Evolutionary conservation across 1,140 invertebrate genomes (phyloP).

Genomic region (Octopus sinensis): DNA sequence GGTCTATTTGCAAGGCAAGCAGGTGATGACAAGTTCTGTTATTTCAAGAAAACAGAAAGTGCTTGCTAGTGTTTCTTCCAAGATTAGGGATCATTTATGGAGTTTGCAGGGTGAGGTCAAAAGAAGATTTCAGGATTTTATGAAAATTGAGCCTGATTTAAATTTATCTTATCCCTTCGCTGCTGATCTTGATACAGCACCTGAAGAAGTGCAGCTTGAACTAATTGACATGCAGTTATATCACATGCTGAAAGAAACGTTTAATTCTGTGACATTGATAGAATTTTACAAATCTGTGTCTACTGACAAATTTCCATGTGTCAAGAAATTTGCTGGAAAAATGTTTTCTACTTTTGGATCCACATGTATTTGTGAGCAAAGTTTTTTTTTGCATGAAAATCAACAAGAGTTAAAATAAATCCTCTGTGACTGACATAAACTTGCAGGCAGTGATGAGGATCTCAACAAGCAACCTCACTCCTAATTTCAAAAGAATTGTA

Average conservation of each 20-base stretch:
- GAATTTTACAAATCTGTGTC: not conserved
- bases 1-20: not conserved
- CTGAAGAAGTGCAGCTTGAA: not conserved
- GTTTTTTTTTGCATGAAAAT: not conserved
- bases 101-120: not conserved
- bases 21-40: not conserved
- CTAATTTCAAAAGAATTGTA: not conserved
- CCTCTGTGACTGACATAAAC: not conserved
- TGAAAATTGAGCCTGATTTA: not conserved
- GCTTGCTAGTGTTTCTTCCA: not conserved
- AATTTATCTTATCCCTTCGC: not conserved
- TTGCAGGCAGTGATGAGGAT: not conserved
- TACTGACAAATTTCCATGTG: not conserved
- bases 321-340: not conserved
- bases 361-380: not conserved
- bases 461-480: not conserved
- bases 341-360: not conserved
- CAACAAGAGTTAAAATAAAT: not conserved
- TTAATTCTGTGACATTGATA: not conserved
- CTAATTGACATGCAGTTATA: not conserved
- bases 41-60: not conserved
- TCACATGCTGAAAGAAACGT: not conserved
- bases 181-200: not conserved
- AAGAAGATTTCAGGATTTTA: not conserved
- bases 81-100: not conserved